Evolutionary conservation across 2,888 invertebrate genomes (phyloP), one percentile per base, ranked within the genome.

Genomic region (Cryptophagus acutangulus): DNA sequence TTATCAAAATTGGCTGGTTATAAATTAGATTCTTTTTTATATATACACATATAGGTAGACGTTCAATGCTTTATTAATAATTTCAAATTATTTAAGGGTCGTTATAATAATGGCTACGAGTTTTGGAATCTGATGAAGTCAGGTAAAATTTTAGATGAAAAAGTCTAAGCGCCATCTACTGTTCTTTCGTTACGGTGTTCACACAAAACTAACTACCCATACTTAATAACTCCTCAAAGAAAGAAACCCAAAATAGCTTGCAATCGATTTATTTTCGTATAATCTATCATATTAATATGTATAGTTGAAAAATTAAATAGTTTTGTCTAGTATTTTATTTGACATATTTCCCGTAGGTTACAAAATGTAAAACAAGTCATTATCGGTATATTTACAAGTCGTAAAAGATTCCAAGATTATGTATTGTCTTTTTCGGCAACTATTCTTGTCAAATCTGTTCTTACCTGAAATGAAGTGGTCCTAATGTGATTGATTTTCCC

Each of bases 151-250:
- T 40, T 38, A 17, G 13, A 38, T 20, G 24, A 38, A 42, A 33
- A 37, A 41, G 35, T 38, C 38, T 51, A 55, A 59, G 54, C 52
- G 55, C 55, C 55, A 54, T 49, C 48, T 42, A 53, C 38, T 49
- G 36, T 38, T 36, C 46, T 57, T 61, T 57, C 48, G 59, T 52
- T 48, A 59, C 56, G 60, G 54, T 55, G 51, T 49, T 59, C 58
- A 54, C 48, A 54, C 43, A 50, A 46, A 52, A 43, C 51, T 56
- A 55, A 54, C 56, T 49, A 55, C 48, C 56, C 51, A 43, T 49
- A 54, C 51, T 53, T 54, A 47, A n/a, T n/a, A 48, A 20, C n/a
- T 20, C n/a, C n/a, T 20, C 24, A n/a, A 20, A 20, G n/a, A 20
- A 20, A 20, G 6, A 20, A 20, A 20, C 24, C 24, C 24, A 6